A percentile compares a stretch with the other conserved stretches of the same genome.
These are phyloP conservation scores for Anthopleura sola DNA, from an alignment of 64 coral and sea anemone genomes.

Conservation along the genomic window DNA sequence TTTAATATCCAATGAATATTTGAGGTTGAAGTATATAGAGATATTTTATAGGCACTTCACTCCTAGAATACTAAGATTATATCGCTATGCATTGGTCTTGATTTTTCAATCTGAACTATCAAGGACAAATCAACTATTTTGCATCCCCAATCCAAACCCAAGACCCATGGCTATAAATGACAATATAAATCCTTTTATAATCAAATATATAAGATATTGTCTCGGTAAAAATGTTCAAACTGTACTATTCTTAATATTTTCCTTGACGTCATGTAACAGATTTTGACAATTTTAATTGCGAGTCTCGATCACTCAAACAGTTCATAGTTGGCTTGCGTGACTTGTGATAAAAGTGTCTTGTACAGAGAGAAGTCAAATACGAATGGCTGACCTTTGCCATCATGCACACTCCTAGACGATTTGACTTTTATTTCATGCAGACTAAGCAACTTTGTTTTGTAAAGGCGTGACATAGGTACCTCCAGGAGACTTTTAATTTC, in stretches of 20 bases:
- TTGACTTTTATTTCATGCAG: background rate
- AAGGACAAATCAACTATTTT: background rate
- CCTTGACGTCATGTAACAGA: background rate
- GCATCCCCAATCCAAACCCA: background rate
- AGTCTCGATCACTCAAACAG: conserved; percentile 1
- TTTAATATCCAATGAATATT: background rate
- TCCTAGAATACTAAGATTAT: background rate
- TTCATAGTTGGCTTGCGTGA: background rate
- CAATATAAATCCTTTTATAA: background rate
- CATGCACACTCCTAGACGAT: conserved; percentile 9
- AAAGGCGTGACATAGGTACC: background rate
- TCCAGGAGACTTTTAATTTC: background rate
- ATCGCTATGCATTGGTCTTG: background rate
- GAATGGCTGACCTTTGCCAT: background rate
- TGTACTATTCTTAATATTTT: background rate
- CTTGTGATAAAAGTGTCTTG: background rate
- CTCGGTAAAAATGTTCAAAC: background rate
- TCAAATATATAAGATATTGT: background rate
- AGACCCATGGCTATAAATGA: background rate
- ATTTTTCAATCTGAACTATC: background rate
- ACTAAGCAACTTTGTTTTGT: background rate
- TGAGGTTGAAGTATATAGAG: background rate
- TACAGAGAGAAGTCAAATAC: background rate
- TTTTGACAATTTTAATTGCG: conserved; percentile 1
- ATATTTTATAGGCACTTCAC: background rate